Base-by-base conservation (phyloP, 2,888 invertebrate genomes). In the Hylaea fasciaria region DNA sequence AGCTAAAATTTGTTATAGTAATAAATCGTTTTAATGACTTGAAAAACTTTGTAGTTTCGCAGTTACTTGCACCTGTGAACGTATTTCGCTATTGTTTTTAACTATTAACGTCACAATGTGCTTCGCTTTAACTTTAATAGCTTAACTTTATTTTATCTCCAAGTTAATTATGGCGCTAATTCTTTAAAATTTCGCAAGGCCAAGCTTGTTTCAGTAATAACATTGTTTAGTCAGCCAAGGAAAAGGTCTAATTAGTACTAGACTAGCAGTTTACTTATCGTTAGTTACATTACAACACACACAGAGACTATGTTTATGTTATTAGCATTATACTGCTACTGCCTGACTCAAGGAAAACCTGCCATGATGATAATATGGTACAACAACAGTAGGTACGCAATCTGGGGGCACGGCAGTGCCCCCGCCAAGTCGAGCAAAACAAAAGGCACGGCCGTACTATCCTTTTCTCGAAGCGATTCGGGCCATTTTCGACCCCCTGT, bases 1-100 rank as follows among this genome's bases (percentile, higher is more conserved):
- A 62, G 65, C 52, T 65, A 43, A 47, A 60, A 65, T 65, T 61
- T 67, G 64, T 66, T 47, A 51, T 37, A 40, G 62, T 51, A 64
- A 70, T 70, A 70, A 68, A 70, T 70, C 68, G 55, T 62, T 68
- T 70, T 70, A 70, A 70, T 68, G 66, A 64, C 65, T 66, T 63
- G 64, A 68, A 66, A 63, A 70, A 68, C 63, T 68, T 68, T 54
- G 46, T 53, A 54, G 60, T 60, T 60, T 53, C 47, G 56, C 64
- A 59, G 55, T 70, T 60, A 65, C 35, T 35, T 54, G 65, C 70
- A 70, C 70, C 70, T 70, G 70, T 16, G 60, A 43, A 52, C 48
- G 45, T 40, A 60, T 59, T 61, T 64, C 37, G 60, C 59, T 60
- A 65, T 64, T 67, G 64, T 66, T 65, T 63, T 58, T 57, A 62